Base-by-base conservation (phyloP, 1,140 invertebrate species). In the Anastrepha obliqua region DNA sequence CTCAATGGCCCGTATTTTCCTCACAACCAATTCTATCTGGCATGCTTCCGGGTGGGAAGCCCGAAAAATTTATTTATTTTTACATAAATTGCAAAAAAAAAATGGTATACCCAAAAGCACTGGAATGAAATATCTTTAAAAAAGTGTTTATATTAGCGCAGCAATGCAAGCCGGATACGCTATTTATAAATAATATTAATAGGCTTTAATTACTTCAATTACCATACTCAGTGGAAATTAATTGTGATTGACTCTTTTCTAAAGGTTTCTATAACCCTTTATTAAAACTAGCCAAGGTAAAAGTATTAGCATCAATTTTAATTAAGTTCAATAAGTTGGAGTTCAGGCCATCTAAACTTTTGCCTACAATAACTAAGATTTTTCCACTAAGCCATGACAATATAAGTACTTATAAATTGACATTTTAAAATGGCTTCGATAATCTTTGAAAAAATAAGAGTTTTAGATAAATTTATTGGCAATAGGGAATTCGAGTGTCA, bases 151-250 rank as follows among this genome's bases (percentile, higher is more conserved):
- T 29, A 29, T 29, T 29, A 29, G 29, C 29, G 29, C 29, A 29
- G 29, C 20, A 20, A 64, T 20, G 62, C 62, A 64, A 64, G 29
- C 29, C 29, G 29, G 29, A 1, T 29, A 29, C 29, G 29, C 29
- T 29, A 29, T 29, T 29, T 29, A 29, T 29, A 29, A 29, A 29
- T 29, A 29, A 29, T 29, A 29, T 29, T 29, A 29, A 29, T 67
- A 67, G 39, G 39, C 13, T 67, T 67, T 15, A 67, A 67, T 67
- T 67, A 67, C 29, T 11, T 39, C 64, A 67, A 67, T 67, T 42
- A 42, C 29, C 39, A 42, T 0, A 39, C 29, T 67, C 39, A 67
- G 11, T 67, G 20, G 29, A 67, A 67, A 67, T 39, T 67, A 39
- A 67, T 67, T 67, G 9, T 20, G n/a, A 42, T 67, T 67, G 64